These are phyloP conservation scores for Mellivora capensis DNA, from an alignment of 2,113 vertebrate genomes.

Conservation along the genomic window DNA sequence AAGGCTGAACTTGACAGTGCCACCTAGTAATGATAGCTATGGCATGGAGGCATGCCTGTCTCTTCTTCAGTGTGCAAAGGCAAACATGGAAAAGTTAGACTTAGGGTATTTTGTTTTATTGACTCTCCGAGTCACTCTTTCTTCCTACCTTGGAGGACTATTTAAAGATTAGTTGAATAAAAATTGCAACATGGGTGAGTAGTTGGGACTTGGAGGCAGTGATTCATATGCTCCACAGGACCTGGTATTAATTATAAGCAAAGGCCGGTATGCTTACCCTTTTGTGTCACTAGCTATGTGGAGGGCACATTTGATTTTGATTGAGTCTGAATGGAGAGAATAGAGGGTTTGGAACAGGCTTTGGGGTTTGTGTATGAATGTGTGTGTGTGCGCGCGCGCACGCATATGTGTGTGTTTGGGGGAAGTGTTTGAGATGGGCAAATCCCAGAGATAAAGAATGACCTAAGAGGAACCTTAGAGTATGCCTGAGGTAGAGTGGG, in stretches of 20 bases:
- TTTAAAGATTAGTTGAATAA: slow-evolving; percentile 8
- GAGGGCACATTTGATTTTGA: neutral
- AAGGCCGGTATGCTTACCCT: neutral
- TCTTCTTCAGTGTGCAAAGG: neutral
- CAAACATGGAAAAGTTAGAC: neutral
- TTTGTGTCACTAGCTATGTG: neutral
- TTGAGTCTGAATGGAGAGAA: neutral
- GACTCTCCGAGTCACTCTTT: neutral
- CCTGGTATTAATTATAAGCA: neutral
- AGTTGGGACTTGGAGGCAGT: neutral
- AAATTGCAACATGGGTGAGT: neutral
- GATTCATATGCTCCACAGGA: neutral
- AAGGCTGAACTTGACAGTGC: neutral
- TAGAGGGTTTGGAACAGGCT: neutral
- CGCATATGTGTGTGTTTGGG: neutral
- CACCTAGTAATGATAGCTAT: neutral
- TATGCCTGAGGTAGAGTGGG: neutral
- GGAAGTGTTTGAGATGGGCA: neutral
- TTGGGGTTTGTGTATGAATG: neutral
- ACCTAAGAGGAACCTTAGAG: neutral
- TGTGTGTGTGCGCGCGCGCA: neutral
- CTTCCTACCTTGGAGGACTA: neutral
- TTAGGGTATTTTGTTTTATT: neutral
- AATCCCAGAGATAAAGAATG: neutral
- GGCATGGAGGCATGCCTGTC: neutral